Evolutionary conservation across 37 sponge, comb jelly and placozoan genomes (phyloP).

Genomic region (Spongilla lacustris): DNA sequence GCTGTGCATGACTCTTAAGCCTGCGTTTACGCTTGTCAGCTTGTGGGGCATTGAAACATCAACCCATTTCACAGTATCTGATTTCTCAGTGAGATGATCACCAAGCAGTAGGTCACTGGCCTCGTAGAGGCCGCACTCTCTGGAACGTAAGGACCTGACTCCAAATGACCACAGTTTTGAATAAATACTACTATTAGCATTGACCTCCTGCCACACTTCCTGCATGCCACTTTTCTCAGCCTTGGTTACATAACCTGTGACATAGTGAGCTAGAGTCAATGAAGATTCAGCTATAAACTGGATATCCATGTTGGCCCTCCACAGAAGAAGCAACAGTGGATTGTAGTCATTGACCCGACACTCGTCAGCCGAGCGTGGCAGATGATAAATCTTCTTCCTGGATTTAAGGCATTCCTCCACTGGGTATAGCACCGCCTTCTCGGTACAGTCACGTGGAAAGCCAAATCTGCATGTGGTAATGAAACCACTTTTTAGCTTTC

Average conservation of each 20-base stretch:
- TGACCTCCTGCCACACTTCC: conserved; percentile 51
- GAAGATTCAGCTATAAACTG: conserved; percentile 55
- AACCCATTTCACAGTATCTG: conserved; percentile 48
- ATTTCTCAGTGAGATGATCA: conserved; percentile 53
- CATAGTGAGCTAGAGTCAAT: conserved; percentile 52
- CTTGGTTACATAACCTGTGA: conserved; percentile 65
- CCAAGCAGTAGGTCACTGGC: conserved; percentile 54
- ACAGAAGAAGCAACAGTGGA: conserved; percentile 50
- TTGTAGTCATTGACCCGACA: conserved; percentile 62
- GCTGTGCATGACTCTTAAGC: conserved; percentile 16
- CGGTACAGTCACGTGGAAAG: conserved; percentile 34
- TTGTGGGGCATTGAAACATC: conserved; percentile 42
- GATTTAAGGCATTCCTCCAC: conserved; percentile 35
- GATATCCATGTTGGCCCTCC: conserved; percentile 67
- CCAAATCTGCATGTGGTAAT: conserved; percentile 53
- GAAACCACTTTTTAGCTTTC: conserved; percentile 4
- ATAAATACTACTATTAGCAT: conserved; percentile 16
- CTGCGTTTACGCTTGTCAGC: conserved; percentile 28
- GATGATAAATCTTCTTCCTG: conserved; percentile 30
- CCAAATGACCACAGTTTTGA: conserved; percentile 48
- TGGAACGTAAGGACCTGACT: conserved; percentile 3
- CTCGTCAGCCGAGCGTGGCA: conserved; percentile 18
- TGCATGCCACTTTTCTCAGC: conserved; percentile 66
- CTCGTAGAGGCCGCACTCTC: conserved; percentile 61
- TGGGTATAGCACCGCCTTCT: conserved; percentile 11